phyloP scores from a whole-genome alignment of 35 echinoderm and acorn worm genomes.

The Amphiura filiformis region DNA sequence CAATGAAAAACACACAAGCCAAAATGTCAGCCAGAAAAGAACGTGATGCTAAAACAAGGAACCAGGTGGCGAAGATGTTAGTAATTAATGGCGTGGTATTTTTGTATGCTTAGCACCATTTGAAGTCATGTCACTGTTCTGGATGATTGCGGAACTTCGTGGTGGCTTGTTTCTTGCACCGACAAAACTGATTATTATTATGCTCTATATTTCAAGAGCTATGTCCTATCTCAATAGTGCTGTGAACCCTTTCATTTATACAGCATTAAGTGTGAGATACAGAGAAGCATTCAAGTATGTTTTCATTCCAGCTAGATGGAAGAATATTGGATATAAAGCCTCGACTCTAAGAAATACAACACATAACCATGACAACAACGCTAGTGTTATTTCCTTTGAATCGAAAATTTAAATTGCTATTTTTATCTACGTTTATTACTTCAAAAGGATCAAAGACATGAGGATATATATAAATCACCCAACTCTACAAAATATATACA shows the following conservation, averaged over 20 bases:
- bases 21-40: slow-evolving; percentile 47
- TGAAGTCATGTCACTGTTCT: slow-evolving; percentile 68
- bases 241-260: slow-evolving; percentile 91
- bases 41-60: slow-evolving; percentile 60
- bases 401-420: no score
- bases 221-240: slow-evolving; percentile 82
- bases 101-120: slow-evolving; percentile 89
- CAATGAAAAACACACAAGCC: slow-evolving; percentile 46
- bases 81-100: slow-evolving; percentile 86
- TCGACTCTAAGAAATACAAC: no score
- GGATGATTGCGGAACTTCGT: slow-evolving; percentile 45
- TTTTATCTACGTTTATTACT: no score
- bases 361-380: no score
- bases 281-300: slow-evolving; percentile 74
- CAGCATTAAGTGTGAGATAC: slow-evolving; percentile 78
- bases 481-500: no score
- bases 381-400: no score
- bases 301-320: slow-evolving; percentile 34
- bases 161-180: neutral
- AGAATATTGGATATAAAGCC: neutral
- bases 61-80: slow-evolving; percentile 86
- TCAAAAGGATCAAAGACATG: no score
- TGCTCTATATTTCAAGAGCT: slow-evolving; percentile 39
- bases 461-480: no score
- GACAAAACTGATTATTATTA: slow-evolving; percentile 1